phyloP scores from a whole-genome alignment of 2,797 vertebrate species.

The Gadopsis marmoratus region DNA sequence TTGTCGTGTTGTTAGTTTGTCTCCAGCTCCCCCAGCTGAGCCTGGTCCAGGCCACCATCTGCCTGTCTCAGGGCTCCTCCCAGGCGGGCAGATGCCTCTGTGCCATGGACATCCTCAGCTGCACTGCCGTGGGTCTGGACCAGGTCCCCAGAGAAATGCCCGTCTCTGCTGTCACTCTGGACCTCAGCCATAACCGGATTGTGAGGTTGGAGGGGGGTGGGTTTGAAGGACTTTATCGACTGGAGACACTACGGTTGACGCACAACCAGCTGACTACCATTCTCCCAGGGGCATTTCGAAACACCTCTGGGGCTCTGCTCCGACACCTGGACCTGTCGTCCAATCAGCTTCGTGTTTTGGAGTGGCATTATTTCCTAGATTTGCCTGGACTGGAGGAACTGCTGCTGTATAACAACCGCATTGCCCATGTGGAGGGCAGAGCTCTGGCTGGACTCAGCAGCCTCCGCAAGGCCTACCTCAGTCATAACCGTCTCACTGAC shows the following conservation, averaged over 20 bases:
- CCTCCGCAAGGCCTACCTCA: constrained; percentile 90
- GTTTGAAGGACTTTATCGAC: constrained; percentile 84
- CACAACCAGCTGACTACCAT: constrained; percentile 88
- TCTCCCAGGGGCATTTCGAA: constrained; percentile 83
- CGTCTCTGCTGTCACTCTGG: constrained; percentile 81
- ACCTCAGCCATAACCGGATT: constrained; percentile 92
- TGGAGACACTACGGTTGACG: constrained; percentile 85
- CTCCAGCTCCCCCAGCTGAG: constrained; percentile 53
- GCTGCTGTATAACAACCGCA: constrained; percentile 92
- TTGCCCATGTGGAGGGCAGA: constrained; percentile 83
- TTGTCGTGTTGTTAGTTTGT: constrained; percentile 68
- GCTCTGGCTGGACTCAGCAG: constrained; percentile 84
- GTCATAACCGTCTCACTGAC: constrained; percentile 90
- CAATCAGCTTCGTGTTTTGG: constrained; percentile 85
- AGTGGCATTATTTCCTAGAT: constrained; percentile 87
- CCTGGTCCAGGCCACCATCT: constrained; percentile 40
- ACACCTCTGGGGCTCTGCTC: constrained; percentile 80
- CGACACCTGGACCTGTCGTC: constrained; percentile 93
- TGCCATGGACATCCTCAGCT: constrained; percentile 93
- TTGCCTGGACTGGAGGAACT: constrained; percentile 88
- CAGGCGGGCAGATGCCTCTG: constrained; percentile 83
- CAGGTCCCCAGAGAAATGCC: constrained; percentile 83
- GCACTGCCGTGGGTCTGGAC: constrained; percentile 82
- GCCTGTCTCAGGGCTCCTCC: constrained; percentile 59
- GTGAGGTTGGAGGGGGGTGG: constrained; percentile 76